These are phyloP conservation scores for Parambassis ranga DNA, from an alignment of 2,797 vertebrate species.

Conservation along the genomic window DNA sequence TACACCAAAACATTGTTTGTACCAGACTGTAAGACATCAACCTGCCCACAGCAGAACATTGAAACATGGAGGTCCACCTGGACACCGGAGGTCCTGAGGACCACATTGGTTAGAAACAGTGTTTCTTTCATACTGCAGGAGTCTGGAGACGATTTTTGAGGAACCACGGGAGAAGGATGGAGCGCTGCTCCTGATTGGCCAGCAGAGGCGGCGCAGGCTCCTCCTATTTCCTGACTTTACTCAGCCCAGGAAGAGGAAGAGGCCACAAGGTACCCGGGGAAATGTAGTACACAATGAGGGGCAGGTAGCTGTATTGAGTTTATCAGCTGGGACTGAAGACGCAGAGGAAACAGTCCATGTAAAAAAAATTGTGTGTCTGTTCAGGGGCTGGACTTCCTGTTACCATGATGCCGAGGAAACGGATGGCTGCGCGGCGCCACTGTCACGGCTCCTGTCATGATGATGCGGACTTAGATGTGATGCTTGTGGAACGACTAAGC, in stretches of 20 bases:
- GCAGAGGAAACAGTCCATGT: no score
- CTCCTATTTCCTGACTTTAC: constrained; percentile 95
- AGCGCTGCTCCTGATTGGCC: constrained; percentile 86
- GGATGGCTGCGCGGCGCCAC: constrained; percentile 80
- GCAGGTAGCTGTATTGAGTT: no score
- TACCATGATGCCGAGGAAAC: constrained; percentile 56
- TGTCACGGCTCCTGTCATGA: constrained; percentile 71
- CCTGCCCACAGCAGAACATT: no score
- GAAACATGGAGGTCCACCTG: no score
- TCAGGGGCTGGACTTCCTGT: constrained; percentile 52
- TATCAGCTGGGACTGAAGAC: no score
- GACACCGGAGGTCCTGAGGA: no score
- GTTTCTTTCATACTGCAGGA: constrained; percentile 70
- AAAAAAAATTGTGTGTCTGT: accelerated
- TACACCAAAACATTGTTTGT: no score
- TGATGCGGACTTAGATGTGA: constrained; percentile 84
- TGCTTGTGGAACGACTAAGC: constrained; percentile 89
- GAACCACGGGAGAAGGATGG: constrained; percentile 94
- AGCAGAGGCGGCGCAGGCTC: constrained; percentile 91
- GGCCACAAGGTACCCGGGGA: constrained; percentile 37
- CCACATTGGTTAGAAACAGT: no score
- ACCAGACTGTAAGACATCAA: no score
- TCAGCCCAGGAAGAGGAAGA: constrained; percentile 85
- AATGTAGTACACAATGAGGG: background rate
- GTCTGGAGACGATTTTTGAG: constrained; percentile 96